Conservation (phyloP, 37 sponge, comb jelly and placozoan species). For the Sycon ciliatum region DNA sequence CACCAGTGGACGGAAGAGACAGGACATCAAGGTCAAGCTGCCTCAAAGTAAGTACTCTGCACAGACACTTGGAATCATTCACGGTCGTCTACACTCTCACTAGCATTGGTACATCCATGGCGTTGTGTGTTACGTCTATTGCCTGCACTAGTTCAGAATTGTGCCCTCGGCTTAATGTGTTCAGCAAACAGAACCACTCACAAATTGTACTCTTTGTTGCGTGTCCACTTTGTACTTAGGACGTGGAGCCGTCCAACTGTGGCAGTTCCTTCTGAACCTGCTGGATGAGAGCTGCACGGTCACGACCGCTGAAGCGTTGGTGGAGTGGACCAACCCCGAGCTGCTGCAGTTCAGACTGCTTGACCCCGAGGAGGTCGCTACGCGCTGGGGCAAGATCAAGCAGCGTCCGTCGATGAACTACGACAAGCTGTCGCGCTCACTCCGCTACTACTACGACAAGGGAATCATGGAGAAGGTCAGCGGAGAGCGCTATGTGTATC, state of each 20-base stretch:
- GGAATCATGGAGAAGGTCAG: constrained; percentile 23
- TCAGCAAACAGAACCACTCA: constrained; percentile 41
- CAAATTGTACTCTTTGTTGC: constrained; percentile 2
- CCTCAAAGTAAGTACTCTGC: no score
- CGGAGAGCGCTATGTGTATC: constrained; percentile 17
- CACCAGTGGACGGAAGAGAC: no score
- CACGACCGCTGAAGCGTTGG: neutral
- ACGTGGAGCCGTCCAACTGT: neutral
- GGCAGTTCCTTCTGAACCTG: constrained; percentile 20
- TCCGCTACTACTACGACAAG: constrained; percentile 20
- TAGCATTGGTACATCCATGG: no score
- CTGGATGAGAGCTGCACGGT: neutral
- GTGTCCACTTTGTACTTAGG: neutral
- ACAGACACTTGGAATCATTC: no score
- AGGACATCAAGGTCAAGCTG: no score
- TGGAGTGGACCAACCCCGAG: constrained; percentile 1
- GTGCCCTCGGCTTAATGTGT: no score
- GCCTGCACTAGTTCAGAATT: no score
- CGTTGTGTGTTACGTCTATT: no score
- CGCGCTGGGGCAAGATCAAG: constrained; percentile 19
- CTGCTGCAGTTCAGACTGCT: constrained; percentile 2
- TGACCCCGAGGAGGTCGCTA: constrained; percentile 16
- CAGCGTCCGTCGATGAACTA: constrained; percentile 23
- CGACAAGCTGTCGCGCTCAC: constrained; percentile 18
- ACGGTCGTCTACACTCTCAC: no score